Percentiles rank a stretch among this genome's conserved stretches.
phyloP scores from a whole-genome alignment of 2,113 vertebrate genomes.

The Ondatra zibethicus region DNA sequence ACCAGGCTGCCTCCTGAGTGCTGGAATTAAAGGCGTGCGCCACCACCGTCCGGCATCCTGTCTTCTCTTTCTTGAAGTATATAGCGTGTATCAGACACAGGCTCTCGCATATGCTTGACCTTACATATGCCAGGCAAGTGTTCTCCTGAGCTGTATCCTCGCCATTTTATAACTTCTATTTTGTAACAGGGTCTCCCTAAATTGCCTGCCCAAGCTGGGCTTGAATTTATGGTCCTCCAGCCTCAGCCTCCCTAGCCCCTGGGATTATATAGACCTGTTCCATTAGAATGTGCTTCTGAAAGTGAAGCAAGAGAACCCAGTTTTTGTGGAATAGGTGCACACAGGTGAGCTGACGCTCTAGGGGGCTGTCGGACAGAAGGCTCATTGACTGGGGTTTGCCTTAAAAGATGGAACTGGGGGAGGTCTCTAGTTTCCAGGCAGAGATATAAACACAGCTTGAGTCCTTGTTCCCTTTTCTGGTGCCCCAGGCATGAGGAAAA shows the following conservation, averaged over 20 bases:
- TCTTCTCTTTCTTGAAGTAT: neutral
- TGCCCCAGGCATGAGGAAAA: constrained; percentile 36
- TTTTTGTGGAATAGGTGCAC: constrained; percentile 25
- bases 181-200: neutral
- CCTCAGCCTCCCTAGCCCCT: neutral
- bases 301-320: neutral
- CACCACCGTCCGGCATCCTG: neutral
- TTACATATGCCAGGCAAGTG: neutral
- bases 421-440: constrained; percentile 45
- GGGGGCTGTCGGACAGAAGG: neutral
- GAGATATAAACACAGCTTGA: constrained; percentile 50
- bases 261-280: neutral
- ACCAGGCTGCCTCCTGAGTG: too few relatives aligned
- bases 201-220: neutral
- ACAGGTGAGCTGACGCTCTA: neutral
- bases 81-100: neutral
- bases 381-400: constrained; percentile 1
- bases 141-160: neutral
- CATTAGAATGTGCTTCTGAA: neutral
- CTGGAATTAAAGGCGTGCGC: too few relatives aligned
- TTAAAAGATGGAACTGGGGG: constrained; percentile 54
- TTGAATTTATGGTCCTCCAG: neutral
- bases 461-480: constrained; percentile 68
- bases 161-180: neutral
- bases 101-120: neutral